phyloP scores from a whole-genome alignment of 2,797 vertebrate genomes.

The Catamblyrhynchus diadema region DNA sequence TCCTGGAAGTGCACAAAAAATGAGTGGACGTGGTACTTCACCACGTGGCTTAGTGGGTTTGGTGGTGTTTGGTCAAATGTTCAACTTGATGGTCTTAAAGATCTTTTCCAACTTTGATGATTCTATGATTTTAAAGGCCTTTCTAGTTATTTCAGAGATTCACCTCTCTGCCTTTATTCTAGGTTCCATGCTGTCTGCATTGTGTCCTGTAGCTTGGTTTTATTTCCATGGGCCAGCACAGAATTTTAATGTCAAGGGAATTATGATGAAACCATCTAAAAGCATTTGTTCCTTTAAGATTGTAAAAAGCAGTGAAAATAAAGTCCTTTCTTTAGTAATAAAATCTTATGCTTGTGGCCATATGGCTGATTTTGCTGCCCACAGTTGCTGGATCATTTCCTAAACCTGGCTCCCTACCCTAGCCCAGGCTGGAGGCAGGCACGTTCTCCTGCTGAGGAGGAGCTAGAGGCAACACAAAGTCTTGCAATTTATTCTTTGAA shows the following conservation, averaged over 20 bases:
- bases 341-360: not conserved
- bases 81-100: not conserved
- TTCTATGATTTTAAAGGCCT: not conserved
- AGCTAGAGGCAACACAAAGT: not conserved
- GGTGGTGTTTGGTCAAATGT: not conserved
- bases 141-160: not conserved
- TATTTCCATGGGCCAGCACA: not conserved
- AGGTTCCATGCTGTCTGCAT: not conserved
- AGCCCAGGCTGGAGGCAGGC: too few species aligned
- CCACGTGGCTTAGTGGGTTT: not conserved
- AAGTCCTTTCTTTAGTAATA: not conserved
- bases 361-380: not conserved
- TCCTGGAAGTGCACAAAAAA: not conserved
- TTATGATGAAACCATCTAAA: not conserved
- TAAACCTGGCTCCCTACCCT: not conserved
- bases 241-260: not conserved
- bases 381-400: not conserved
- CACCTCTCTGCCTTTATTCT: not conserved
- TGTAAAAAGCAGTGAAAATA: not conserved
- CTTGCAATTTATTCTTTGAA: not conserved
- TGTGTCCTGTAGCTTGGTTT: not conserved
- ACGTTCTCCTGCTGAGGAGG: not conserved
- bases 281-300: not conserved
- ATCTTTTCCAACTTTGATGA: not conserved
- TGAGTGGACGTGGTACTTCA: accelerated